Base-by-base conservation (phyloP, 2,113 vertebrate species). In the Monarcha castaneiventris region DNA sequence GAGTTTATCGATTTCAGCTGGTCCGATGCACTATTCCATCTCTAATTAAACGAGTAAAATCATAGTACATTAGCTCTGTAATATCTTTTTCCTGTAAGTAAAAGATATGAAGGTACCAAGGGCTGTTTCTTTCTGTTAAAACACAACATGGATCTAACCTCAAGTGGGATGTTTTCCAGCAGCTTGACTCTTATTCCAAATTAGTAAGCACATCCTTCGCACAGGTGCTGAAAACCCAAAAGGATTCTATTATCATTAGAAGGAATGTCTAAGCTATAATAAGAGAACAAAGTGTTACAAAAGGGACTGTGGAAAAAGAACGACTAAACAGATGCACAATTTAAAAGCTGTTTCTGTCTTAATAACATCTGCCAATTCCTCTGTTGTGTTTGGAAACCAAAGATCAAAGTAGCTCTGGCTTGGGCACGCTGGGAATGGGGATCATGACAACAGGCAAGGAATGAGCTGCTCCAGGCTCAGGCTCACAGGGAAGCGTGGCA, bases 121-220 rank as follows among this genome's bases (percentile, higher is more conserved):
- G 19, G 19, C 11, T 72, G 10, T 58, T 93, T 73, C 49, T 51
- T 64, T 27, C 13, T 64, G 8, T 79, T 90, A 69, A 85, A 80
- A 39, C 30, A 85, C 49, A 82, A 48, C 58, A 61, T 9, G 29
- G 33, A n/a, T 69, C 49, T 83, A 86, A 83, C 46, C 63, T 69
- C 76, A 71, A 84, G 51, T 46, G 61, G 94, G 48, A 77, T 39
- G 64, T 71, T 89, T 96, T 77, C 69, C 55, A 77, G 59, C 48
- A 95, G 80, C 55, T 81, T 89, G 84, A 66, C n/a, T 87, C 37
- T 73, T 89, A 89, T 39, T 95, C 51, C 35, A 93, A 89, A 93
- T 77, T 55, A 84, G 68, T n/a, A 89, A 77, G 35, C 30, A 46
- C 29, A 84, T 80, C 26, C 39, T 44, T 71, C 0, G 0, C 21